Conservation (phyloP, 2,888 invertebrate species). For the Torymus texanus region DNA sequence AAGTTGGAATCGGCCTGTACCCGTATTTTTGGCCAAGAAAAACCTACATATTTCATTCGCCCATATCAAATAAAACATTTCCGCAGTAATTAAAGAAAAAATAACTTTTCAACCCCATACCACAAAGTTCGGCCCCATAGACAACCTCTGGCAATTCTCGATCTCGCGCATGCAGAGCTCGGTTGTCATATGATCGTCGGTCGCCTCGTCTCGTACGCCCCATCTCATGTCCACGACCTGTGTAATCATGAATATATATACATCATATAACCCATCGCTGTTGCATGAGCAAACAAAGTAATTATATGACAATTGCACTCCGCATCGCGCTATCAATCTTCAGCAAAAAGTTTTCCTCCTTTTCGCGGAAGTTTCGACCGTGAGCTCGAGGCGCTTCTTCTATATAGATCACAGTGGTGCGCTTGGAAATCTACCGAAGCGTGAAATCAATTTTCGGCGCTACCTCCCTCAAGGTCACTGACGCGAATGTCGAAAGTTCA, state of each 20-base stretch:
- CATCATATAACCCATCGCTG: too few species aligned
- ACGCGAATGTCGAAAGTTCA: constrained; percentile 37
- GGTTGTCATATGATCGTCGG: constrained; percentile 99
- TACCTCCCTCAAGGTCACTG: constrained; percentile 51
- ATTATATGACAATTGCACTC: too few species aligned
- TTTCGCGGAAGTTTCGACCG: background rate
- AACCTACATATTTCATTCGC: constrained; percentile 80
- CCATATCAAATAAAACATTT: constrained; percentile 15
- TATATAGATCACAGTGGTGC: background rate
- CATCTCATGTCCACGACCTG: constrained; percentile 99
- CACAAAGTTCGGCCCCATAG: constrained; percentile 99
- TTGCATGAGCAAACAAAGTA: too few species aligned
- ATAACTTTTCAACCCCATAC: constrained; percentile 75
- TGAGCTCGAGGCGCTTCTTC: too few species aligned
- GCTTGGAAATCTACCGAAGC: constrained; percentile 59
- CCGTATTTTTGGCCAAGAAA: constrained; percentile 99
- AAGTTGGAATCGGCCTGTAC: constrained; percentile 97
- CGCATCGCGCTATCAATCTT: too few species aligned
- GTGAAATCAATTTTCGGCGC: constrained; percentile 55
- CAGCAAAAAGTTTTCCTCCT: background rate
- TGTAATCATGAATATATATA: background rate
- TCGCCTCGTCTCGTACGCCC: constrained; percentile 98
- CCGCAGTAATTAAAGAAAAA: constrained; percentile 7
- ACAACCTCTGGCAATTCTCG: constrained; percentile 96
- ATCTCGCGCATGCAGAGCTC: constrained; percentile 99